Evolutionary conservation across 2,888 invertebrate genomes (phyloP).

Genomic region (Drosophila yooni): DNA sequence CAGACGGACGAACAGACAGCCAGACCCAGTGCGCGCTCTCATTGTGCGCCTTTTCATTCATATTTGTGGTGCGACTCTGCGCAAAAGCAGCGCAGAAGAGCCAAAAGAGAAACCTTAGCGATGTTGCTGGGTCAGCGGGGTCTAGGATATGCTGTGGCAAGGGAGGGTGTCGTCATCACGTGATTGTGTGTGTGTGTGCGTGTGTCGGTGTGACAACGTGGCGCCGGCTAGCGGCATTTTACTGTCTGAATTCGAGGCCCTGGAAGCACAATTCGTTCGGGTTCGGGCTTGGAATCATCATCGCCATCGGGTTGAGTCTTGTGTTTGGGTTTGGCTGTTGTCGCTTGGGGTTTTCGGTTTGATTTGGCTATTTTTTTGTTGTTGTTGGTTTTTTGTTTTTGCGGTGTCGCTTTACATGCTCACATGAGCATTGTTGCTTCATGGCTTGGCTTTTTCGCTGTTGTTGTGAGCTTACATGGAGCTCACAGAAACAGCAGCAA

Average conservation of each 20-base stretch:
- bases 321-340: slow-evolving; percentile 14
- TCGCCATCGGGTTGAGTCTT: background rate
- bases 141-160: background rate
- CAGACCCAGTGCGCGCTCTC: slow-evolving; percentile 37
- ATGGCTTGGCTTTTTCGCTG: slow-evolving; percentile 45
- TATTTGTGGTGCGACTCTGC: slow-evolving; percentile 48
- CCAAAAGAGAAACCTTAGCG: slow-evolving; percentile 70
- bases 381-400: slow-evolving; percentile 17
- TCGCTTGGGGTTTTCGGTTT: slow-evolving; percentile 14
- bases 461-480: slow-evolving; percentile 59
- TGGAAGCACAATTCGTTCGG: slow-evolving; percentile 33
- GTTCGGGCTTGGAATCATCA: slow-evolving; percentile 11
- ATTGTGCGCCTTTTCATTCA: slow-evolving; percentile 67
- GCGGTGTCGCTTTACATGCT: slow-evolving; percentile 69
- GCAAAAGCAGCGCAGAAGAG: slow-evolving; percentile 54
- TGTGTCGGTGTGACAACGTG: slow-evolving; percentile 67
- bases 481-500: slow-evolving; percentile 21
- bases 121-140: slow-evolving; percentile 5
- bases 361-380: slow-evolving; percentile 12
- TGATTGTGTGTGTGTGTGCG: slow-evolving; percentile 51
- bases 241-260: slow-evolving; percentile 41
- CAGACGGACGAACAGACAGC: background rate
- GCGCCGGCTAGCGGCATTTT: slow-evolving; percentile 76
- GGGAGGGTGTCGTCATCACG: slow-evolving; percentile 54
- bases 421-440: slow-evolving; percentile 76